Conservation (phyloP, 2,888 invertebrate species). For the Agriotes lineatus region DNA sequence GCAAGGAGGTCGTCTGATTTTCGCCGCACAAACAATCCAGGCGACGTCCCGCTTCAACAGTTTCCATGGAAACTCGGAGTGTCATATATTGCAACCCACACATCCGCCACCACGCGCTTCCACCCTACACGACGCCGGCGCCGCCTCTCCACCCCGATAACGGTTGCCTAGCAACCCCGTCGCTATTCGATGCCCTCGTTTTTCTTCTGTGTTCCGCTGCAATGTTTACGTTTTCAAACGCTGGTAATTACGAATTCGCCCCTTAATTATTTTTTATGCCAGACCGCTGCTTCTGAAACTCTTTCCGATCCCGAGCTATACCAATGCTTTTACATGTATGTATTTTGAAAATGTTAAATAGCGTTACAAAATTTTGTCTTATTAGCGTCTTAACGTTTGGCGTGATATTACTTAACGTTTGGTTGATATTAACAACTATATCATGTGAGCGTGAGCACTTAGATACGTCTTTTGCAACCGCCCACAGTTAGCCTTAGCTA, state of each 20-base stretch:
- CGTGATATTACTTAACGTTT: no score
- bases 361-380: no score
- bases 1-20: conserved; percentile 46
- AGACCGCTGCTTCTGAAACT: no score
- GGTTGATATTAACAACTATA: no score
- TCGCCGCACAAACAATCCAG: conserved; percentile 53
- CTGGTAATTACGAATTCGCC: conserved; percentile 38
- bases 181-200: conserved; percentile 48
- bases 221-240: conserved; percentile 57
- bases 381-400: no score
- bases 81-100: conserved; percentile 57
- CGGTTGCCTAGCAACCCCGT: conserved; percentile 55
- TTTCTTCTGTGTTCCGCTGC: conserved; percentile 36
- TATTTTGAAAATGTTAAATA: no score
- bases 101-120: conserved; percentile 56
- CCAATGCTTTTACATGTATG: no score
- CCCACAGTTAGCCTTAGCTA: no score
- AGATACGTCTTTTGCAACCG: no score
- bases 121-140: conserved; percentile 50
- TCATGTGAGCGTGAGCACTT: no score
- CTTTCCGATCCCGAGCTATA: no score
- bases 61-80: conserved; percentile 55
- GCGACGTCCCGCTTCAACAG: conserved; percentile 52
- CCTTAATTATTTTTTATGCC: conserved; percentile 48
- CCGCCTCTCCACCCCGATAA: conserved; percentile 53